Conservation (phyloP, 2,888 invertebrate species). For the Rambutsinella grinnellia region DNA sequence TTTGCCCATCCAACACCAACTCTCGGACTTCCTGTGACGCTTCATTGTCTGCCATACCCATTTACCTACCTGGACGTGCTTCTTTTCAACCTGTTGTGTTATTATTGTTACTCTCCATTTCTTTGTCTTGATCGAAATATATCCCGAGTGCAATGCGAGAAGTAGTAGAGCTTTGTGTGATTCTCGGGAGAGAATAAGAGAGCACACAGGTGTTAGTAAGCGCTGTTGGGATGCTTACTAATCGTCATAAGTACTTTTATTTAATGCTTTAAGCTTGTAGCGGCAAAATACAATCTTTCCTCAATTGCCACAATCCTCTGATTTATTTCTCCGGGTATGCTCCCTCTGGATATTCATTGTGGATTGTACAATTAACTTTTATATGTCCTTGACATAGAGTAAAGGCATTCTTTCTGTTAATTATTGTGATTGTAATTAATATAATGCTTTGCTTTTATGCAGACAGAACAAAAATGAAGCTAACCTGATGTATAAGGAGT, state of each 20-base stretch:
- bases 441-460: no score
- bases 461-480: no score
- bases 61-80: slow-evolving; percentile 48
- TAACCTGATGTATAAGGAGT: no score
- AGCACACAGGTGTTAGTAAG: slow-evolving; percentile 36
- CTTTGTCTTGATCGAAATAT: background rate
- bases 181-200: background rate
- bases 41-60: slow-evolving; percentile 50
- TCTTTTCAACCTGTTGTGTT: slow-evolving; percentile 17
- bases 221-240: no score
- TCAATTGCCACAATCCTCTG: slow-evolving; percentile 23
- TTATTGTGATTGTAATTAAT: no score
- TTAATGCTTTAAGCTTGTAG: no score
- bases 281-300: slow-evolving; percentile 24
- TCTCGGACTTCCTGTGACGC: slow-evolving; percentile 50
- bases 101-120: slow-evolving; percentile 1
- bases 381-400: slow-evolving; percentile 5
- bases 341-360: background rate
- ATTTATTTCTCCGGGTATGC: slow-evolving; percentile 32
- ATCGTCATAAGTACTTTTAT: no score
- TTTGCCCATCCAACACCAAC: slow-evolving; percentile 34
- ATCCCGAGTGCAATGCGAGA: background rate
- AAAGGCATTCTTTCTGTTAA: no score
- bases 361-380: slow-evolving; percentile 21
- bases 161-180: background rate